Conservation (phyloP, 2,113 vertebrate species). For the Lonchura striata region DNA sequence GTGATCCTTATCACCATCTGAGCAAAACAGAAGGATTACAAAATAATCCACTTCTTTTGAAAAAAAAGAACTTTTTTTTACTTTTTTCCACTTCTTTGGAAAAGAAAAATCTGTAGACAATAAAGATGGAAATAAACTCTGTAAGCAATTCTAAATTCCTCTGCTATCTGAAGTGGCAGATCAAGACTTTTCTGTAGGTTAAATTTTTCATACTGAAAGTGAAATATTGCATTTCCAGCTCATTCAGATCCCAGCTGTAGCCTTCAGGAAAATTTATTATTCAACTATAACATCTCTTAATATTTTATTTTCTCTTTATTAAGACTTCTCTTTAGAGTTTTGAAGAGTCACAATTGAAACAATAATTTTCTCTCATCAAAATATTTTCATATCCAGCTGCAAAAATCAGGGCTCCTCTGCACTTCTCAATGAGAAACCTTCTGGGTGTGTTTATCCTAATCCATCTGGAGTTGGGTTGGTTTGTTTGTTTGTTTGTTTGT, state of each 20-base stretch:
- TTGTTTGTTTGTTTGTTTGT: not conserved
- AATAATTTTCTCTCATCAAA: not conserved
- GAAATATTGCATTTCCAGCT: conserved; percentile 18
- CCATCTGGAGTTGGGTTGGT: not conserved
- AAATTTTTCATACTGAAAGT: not conserved
- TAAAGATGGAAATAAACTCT: not conserved
- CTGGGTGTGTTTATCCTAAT: not conserved
- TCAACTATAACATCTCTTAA: not conserved
- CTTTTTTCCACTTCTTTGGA: not conserved
- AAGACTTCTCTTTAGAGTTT: not conserved
- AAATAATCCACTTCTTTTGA: not conserved
- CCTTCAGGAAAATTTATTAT: conserved; percentile 6
- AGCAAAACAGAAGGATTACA: conserved; percentile 22
- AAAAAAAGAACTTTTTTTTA: no score
- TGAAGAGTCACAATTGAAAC: not conserved
- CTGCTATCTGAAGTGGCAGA: not conserved
- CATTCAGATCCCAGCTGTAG: not conserved
- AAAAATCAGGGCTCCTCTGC: not conserved
- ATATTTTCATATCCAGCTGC: not conserved
- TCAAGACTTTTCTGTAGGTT: not conserved
- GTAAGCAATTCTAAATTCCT: not conserved
- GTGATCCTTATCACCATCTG: not conserved
- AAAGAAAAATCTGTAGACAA: not conserved
- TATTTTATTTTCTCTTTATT: conserved; percentile 2
- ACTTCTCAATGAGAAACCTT: not conserved